Conservation (phyloP, 2,113 vertebrate genomes). For the Rhea pennata region DNA sequence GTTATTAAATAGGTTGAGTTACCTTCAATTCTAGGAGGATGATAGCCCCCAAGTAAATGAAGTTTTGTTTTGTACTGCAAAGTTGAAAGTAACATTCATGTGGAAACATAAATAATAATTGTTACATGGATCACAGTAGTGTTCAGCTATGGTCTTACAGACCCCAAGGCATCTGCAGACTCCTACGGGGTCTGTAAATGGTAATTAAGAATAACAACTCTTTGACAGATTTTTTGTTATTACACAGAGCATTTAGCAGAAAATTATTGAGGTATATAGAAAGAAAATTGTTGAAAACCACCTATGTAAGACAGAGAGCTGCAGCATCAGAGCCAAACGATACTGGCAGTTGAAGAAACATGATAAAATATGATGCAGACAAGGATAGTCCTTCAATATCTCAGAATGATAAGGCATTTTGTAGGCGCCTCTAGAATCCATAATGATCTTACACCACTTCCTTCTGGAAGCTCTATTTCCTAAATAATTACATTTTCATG, state of each 20-base stretch:
- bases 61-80: neutral
- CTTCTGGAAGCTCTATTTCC: neutral
- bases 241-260: neutral
- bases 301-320: neutral
- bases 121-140: neutral
- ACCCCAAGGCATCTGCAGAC: neutral
- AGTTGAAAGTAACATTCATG: neutral
- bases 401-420: neutral
- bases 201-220: neutral
- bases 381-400: neutral
- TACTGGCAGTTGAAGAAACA: neutral
- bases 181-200: neutral
- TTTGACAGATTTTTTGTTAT: neutral
- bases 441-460: neutral
- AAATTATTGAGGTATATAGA: neutral
- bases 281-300: neutral
- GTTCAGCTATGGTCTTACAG: neutral
- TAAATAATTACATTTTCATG: neutral
- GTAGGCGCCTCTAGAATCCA: rapidly evolving
- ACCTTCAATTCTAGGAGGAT: neutral
- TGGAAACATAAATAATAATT: neutral
- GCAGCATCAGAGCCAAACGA: neutral
- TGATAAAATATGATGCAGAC: neutral
- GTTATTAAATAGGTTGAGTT: neutral
- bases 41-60: neutral